Percentiles rank a stretch among this genome's conserved stretches.
phyloP scores from a whole-genome alignment of 2,797 vertebrate genomes.

The Synanceia verrucosa region DNA sequence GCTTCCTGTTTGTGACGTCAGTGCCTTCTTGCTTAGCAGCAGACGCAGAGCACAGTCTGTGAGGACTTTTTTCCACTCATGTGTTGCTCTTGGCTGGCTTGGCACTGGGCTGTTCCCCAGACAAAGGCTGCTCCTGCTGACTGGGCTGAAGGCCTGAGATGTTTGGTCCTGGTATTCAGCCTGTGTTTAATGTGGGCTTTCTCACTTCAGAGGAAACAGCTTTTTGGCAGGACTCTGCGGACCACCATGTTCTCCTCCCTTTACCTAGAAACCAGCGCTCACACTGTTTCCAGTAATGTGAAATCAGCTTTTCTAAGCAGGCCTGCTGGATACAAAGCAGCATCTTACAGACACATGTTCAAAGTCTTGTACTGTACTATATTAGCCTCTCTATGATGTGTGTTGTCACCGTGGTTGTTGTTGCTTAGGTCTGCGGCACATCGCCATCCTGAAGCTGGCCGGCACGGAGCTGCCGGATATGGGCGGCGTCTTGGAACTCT shows the following conservation, averaged over 20 bases:
- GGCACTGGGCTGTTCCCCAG: slow-evolving; percentile 18
- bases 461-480: slow-evolving; percentile 87
- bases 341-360: not conserved
- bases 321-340: slow-evolving; percentile 6
- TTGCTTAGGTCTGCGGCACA: slow-evolving; percentile 91
- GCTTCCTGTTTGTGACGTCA: not conserved
- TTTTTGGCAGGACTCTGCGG: slow-evolving; percentile 47
- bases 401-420: not conserved
- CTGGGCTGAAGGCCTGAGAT: slow-evolving; percentile 48
- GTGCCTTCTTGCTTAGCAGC: slow-evolving; percentile 34
- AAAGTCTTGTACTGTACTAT: not conserved
- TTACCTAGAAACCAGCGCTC: slow-evolving; percentile 21
- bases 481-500: slow-evolving; percentile 94
- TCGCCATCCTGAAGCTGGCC: slow-evolving; percentile 92
- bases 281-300: slow-evolving; percentile 34
- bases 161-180: slow-evolving; percentile 60
- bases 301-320: slow-evolving; percentile 17
- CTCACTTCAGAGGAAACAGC: slow-evolving; percentile 52
- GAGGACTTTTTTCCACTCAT: slow-evolving; percentile 12
- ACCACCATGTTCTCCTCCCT: slow-evolving; percentile 41
- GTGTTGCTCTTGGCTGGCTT: slow-evolving; percentile 63
- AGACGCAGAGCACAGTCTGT: slow-evolving; percentile 9
- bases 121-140: slow-evolving; percentile 63
- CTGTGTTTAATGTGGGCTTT: slow-evolving; percentile 49
- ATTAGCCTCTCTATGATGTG: slow-evolving; percentile 18